These are phyloP conservation scores for Squalus acanthias DNA, from an alignment of 2,797 vertebrate species.

Conservation along the genomic window DNA sequence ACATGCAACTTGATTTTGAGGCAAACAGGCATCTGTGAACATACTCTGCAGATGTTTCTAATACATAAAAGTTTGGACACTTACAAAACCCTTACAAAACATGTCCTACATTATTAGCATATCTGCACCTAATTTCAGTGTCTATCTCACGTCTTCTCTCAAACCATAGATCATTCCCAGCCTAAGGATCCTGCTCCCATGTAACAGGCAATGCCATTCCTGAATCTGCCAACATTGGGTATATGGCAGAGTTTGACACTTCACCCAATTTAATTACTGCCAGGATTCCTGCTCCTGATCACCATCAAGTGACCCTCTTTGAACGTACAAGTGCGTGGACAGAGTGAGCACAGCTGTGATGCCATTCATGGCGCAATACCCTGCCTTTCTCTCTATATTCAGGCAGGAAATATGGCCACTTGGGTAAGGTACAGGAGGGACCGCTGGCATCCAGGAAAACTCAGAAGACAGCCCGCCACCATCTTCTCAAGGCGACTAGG, in stretches of 20 bases:
- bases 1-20: not conserved
- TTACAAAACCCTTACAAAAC: not conserved
- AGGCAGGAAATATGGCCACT: not conserved
- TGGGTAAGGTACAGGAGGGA: too few relatives aligned
- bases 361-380: not conserved
- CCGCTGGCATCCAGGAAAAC: not conserved
- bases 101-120: not conserved
- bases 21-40: not conserved
- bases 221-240: not conserved
- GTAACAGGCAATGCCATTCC: not conserved
- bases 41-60: conserved; percentile 18
- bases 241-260: not conserved
- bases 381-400: not conserved
- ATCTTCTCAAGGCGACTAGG: conserved; percentile 38
- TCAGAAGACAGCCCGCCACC: conserved; percentile 49
- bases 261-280: not conserved
- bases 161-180: not conserved
- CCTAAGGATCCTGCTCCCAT: not conserved
- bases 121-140: not conserved
- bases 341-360: not conserved
- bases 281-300: not conserved
- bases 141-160: not conserved
- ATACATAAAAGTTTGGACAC: not conserved
- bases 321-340: not conserved
- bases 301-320: not conserved